Percentiles rank a stretch among this genome's conserved stretches.
Evolutionary conservation across 2,888 invertebrate genomes (phyloP).

Genomic region (Tenthredo mesomela): DNA sequence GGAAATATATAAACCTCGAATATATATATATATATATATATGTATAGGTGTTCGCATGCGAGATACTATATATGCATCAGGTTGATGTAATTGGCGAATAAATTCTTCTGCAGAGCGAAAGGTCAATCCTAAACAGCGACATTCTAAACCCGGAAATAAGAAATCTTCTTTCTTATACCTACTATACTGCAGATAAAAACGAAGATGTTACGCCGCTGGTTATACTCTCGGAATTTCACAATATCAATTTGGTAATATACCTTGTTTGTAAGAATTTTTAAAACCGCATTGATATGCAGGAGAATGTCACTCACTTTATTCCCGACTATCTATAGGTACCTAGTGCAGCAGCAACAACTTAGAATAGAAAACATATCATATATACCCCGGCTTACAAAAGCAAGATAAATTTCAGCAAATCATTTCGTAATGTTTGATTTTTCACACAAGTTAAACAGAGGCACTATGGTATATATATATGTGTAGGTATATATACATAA

Average conservation of each 20-base stretch:
- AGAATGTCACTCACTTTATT: not conserved
- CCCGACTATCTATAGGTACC: too few species aligned
- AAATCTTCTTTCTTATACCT: too few species aligned
- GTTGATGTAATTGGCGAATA: not conserved
- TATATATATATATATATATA: not conserved
- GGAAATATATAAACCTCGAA: not conserved
- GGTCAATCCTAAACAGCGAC: not conserved
- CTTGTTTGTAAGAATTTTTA: not conserved
- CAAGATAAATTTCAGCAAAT: not conserved
- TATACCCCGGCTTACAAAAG: not conserved
- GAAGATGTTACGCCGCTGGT: not conserved
- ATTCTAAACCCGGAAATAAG: not conserved
- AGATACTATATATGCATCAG: not conserved
- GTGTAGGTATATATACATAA: not conserved
- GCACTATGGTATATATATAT: not conserved
- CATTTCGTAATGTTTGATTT: not conserved
- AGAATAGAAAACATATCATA: not conserved
- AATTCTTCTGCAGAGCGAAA: not conserved
- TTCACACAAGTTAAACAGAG: not conserved
- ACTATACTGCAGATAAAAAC: not conserved
- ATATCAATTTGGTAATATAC: not conserved
- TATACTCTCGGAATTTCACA: not conserved
- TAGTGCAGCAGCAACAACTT: not conserved
- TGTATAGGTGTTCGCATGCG: not conserved
- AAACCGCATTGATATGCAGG: not conserved